Evolutionary conservation across 2,113 vertebrate species (phyloP).

Genomic region (Daboia siamensis): DNA sequence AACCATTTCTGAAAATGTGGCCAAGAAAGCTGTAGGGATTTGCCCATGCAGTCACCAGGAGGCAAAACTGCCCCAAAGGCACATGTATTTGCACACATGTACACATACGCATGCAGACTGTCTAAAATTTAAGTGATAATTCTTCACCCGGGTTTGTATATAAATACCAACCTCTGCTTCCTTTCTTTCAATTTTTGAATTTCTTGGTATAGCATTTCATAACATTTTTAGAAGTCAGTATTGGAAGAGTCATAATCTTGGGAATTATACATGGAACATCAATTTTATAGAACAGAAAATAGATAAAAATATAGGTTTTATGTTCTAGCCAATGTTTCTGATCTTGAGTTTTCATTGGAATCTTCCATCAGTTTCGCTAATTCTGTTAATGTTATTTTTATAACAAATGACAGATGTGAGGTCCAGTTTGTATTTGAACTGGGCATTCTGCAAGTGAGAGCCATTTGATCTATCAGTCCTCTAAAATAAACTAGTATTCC

Average conservation of each 20-base stretch:
- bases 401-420: background rate
- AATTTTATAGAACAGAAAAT: background rate
- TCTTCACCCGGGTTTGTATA: background rate
- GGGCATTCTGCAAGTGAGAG: background rate
- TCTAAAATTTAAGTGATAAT: background rate
- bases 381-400: background rate
- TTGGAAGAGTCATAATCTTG: background rate
- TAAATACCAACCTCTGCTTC: background rate
- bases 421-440: background rate
- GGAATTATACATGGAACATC: background rate
- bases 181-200: background rate
- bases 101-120: background rate
- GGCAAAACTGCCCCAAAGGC: background rate
- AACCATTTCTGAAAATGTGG: background rate
- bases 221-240: background rate
- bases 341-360: background rate
- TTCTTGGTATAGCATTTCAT: background rate
- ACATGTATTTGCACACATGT: background rate
- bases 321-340: background rate
- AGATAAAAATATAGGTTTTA: background rate
- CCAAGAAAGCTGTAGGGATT: background rate
- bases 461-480: background rate
- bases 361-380: background rate
- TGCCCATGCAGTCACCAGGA: background rate
- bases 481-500: background rate